These are phyloP conservation scores for Heptranchias perlo DNA, from an alignment of 2,113 vertebrate species.

Conservation along the genomic window DNA sequence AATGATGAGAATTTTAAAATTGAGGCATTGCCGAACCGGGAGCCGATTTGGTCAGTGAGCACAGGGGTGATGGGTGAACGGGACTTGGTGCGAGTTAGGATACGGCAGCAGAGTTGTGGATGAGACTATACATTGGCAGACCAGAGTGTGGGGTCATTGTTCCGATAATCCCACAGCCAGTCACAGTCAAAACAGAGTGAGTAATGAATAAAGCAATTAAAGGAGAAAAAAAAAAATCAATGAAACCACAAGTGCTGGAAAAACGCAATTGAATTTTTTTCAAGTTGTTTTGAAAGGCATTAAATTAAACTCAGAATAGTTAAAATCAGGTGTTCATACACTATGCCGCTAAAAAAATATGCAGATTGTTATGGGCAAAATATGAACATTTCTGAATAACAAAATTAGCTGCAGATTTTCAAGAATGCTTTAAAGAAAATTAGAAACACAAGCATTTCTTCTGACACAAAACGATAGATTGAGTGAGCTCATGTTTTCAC, in stretches of 20 bases:
- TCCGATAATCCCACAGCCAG: neutral
- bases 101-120: neutral
- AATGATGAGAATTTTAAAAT: no score
- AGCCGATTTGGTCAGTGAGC: neutral
- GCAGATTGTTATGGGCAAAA: neutral
- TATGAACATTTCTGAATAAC: slow-evolving; percentile 17
- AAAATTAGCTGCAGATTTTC: slow-evolving; percentile 27
- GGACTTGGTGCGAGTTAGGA: neutral
- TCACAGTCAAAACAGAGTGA: neutral
- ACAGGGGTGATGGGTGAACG: neutral
- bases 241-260: slow-evolving; percentile 16
- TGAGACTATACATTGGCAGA: neutral
- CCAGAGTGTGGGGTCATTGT: no score
- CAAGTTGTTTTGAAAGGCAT: neutral
- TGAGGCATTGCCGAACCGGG: neutral
- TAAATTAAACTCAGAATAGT: slow-evolving; percentile 26
- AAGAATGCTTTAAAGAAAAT: slow-evolving; percentile 22
- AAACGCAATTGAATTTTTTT: neutral
- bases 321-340: slow-evolving; percentile 26
- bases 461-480: slow-evolving; percentile 10
- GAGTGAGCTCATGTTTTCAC: slow-evolving; percentile 24
- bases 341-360: neutral
- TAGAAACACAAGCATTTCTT: slow-evolving; percentile 33
- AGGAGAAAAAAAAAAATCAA: neutral
- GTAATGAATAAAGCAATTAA: neutral